Conservation (phyloP, 2,797 vertebrate species). For the Scolopax rusticola region DNA sequence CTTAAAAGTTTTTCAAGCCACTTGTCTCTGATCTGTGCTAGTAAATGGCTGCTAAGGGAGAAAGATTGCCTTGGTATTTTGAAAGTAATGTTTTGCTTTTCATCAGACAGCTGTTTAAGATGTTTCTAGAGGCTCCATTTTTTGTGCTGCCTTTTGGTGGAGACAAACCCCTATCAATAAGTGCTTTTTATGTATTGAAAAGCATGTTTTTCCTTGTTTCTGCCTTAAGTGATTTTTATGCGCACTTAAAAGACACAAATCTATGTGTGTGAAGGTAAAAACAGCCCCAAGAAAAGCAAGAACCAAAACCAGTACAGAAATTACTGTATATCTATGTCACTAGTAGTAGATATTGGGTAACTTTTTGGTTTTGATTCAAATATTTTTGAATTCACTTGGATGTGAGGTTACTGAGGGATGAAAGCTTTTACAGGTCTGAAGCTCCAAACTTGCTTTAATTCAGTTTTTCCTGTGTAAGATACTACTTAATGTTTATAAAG, state of each 20-base stretch:
- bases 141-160: constrained; percentile 66
- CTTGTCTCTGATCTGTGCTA: neutral
- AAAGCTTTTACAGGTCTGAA: neutral
- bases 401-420: neutral
- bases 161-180: constrained; percentile 72
- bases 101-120: constrained; percentile 35
- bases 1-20: neutral
- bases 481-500: neutral
- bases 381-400: neutral
- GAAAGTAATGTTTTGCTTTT: neutral
- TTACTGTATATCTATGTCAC: neutral
- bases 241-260: neutral
- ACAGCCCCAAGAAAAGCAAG: neutral
- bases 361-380: neutral
- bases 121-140: constrained; percentile 50
- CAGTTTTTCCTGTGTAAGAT: neutral
- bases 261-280: rapidly evolving
- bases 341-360: neutral
- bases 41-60: neutral
- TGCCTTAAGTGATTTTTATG: constrained; percentile 1
- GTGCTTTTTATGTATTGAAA: constrained; percentile 9
- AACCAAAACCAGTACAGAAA: neutral
- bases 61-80: neutral
- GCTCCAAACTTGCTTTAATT: neutral
- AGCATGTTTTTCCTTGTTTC: neutral